Evolutionary conservation across 2,888 invertebrate genomes (phyloP), one percentile per base, ranked within the genome.

Genomic region (Coremacera marginata): DNA sequence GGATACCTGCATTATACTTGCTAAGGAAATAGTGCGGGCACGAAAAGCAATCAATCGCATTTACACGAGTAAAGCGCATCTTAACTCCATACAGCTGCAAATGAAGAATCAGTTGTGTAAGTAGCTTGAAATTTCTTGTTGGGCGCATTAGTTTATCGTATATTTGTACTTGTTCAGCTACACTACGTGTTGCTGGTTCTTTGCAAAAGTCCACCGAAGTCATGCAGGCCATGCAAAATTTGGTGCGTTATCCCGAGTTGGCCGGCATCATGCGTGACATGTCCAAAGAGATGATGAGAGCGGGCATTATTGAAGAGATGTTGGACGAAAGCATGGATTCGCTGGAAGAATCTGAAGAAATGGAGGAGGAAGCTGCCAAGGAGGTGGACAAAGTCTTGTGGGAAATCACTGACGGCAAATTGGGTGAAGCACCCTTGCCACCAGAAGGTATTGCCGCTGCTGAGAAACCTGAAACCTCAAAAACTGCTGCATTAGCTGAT

Each of bases 271-370:
- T 99, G 99, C 94, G 97, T 85, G 98, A 98, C 82, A 91, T 99
- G 91, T 98, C 98, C 2, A 97, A 96, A 87, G 99, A 99, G 91
- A 99, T 99, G 99, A 99, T 98, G 96, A 95, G 94, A 89, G 98
- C 98, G 0, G 99, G 99, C 22, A 98, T 99, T 78, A 97, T 99
- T 74, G 99, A 99, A 88, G 99, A 99, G 90, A 98, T 99, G 98
- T 91, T 99, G 60, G 98, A 99, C 82, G 99, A 99, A 87, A 97
- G 98, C 44, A 95, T 99, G 94, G 97, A 98, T 79, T 92, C 93
- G 5, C 93, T 98, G 80, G 97, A 98, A 84, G 97, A 97, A 88
- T 94, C 95, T 7, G 98, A 98, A 84, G 98, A 98, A 86, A 92
- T 98, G 92, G 99, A 99, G 86, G 98, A 98, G 84, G 97, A 96